Conservation (phyloP, 2,113 vertebrate species). For the Syrmaticus mikado region DNA sequence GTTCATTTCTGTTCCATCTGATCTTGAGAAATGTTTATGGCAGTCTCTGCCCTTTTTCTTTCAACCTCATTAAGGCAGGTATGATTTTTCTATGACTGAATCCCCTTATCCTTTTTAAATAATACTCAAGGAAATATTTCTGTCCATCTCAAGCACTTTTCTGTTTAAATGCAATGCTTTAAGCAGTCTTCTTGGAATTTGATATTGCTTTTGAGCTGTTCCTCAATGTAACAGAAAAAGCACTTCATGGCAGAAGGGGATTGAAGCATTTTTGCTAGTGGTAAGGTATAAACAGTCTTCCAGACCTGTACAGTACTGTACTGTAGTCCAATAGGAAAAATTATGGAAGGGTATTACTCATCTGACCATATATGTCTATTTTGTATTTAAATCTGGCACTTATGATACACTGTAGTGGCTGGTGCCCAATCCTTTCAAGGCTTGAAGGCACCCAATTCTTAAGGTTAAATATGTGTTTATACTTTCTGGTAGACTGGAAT, state of each 20-base stretch:
- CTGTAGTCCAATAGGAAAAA: background rate
- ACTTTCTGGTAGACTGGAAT: background rate
- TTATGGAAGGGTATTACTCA: background rate
- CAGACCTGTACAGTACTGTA: background rate
- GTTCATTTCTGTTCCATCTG: background rate
- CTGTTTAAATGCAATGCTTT: background rate
- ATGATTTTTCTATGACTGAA: conserved; percentile 1
- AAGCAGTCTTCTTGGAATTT: background rate
- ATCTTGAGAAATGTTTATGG: conserved; percentile 35
- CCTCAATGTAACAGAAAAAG: background rate
- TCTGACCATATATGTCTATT: background rate
- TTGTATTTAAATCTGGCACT: background rate
- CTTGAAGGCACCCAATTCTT: background rate
- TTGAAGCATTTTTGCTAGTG: background rate
- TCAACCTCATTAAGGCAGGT: background rate
- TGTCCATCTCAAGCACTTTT: background rate
- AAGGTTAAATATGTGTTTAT: background rate
- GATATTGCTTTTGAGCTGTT: background rate
- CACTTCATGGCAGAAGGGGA: background rate
- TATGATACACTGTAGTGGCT: background rate
- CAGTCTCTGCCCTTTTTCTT: background rate
- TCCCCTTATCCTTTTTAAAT: background rate
- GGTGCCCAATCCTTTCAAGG: background rate
- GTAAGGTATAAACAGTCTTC: background rate
- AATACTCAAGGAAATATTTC: background rate